phyloP scores from a whole-genome alignment of 2,797 vertebrate genomes.

The Spinus pinus region DNA sequence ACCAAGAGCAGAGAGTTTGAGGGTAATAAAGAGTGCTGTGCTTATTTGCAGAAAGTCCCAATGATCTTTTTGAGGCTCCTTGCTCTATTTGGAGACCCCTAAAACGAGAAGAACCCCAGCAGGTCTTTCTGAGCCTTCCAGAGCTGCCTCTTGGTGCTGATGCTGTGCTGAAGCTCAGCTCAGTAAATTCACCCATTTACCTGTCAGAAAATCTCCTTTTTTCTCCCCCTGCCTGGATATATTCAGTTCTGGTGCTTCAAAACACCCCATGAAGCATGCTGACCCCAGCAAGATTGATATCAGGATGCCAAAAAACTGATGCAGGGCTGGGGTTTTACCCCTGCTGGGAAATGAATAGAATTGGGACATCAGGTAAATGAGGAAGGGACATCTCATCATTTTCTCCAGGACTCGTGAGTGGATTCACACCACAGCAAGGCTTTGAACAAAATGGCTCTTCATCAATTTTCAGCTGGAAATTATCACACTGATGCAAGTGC shows the following conservation, averaged over 20 bases:
- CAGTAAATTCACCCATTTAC: not conserved
- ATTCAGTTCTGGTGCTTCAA: not conserved
- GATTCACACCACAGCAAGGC: not conserved
- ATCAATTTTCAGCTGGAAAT: not conserved
- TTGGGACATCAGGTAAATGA: conserved; percentile 28
- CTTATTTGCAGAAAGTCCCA: not conserved
- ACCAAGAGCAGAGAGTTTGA: not conserved
- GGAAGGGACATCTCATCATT: not conserved
- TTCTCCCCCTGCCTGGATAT: rapidly evolving
- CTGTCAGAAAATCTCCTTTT: not conserved
- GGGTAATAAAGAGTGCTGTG: not conserved
- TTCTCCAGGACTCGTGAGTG: not conserved
- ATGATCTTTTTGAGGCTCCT: not conserved
- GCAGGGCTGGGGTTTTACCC: not conserved
- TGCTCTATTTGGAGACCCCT: not conserved
- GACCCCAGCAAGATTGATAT: not conserved
- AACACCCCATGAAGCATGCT: not conserved
- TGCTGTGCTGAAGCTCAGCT: not conserved
- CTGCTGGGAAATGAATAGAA: not conserved
- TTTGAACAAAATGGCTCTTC: not conserved
- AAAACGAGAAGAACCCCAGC: not conserved
- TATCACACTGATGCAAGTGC: not conserved
- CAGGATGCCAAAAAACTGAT: not conserved
- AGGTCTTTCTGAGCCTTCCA: not conserved
- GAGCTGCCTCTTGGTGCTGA: not conserved